These are phyloP conservation scores for Sminthurides bifidus DNA, from an alignment of 1,140 invertebrate genomes.

Conservation along the genomic window DNA sequence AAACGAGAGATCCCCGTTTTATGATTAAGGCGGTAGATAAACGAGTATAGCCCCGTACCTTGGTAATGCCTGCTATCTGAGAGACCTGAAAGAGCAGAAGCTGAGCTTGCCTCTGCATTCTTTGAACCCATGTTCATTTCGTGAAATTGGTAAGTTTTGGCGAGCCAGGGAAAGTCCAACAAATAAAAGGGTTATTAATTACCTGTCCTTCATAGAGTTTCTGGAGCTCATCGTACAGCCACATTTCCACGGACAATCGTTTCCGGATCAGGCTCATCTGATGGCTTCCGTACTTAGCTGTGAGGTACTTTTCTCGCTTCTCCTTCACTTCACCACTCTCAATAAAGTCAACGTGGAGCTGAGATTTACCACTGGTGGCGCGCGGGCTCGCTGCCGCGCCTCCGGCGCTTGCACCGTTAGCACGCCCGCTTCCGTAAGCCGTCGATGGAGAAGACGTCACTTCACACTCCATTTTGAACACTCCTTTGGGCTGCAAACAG, in stretches of 20 bases:
- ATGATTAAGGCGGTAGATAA: too few species aligned
- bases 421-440: constrained; percentile 13
- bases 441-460: constrained; percentile 21
- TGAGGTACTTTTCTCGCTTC: constrained; percentile 82
- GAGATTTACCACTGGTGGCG: constrained; percentile 13
- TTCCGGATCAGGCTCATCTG: constrained; percentile 94
- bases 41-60: too few species aligned
- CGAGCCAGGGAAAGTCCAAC: neutral
- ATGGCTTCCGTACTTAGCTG: constrained; percentile 90
- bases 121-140: too few species aligned
- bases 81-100: too few species aligned
- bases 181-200: constrained; percentile 36
- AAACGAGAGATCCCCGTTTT: too few species aligned
- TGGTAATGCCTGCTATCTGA: too few species aligned
- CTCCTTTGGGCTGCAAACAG: constrained; percentile 15
- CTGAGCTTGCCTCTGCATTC: neutral
- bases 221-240: constrained; percentile 89
- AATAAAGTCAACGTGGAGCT: constrained; percentile 72
- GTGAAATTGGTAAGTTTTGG: too few species aligned
- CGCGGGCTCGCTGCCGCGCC: constrained; percentile 3
- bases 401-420: constrained; percentile 13
- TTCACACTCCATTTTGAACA: constrained; percentile 31
- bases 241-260: constrained; percentile 88
- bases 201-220: constrained; percentile 72
- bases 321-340: constrained; percentile 76